A percentile compares a stretch with the other conserved stretches of the same genome.
Conservation (phyloP, 2,888 invertebrate genomes). For the Lepidochrysops patricia region DNA sequence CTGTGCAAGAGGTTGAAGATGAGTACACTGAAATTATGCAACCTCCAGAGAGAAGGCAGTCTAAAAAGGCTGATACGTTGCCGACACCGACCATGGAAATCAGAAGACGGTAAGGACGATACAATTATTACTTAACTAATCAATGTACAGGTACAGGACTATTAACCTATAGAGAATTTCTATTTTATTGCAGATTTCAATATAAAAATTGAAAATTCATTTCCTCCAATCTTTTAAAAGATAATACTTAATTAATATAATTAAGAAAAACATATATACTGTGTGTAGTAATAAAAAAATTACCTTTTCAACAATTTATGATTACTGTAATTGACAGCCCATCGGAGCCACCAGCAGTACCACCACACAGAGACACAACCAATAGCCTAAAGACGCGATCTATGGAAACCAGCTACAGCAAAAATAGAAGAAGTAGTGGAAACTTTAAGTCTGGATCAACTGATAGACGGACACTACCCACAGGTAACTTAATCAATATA, state of each 20-base stretch:
- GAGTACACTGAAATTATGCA: slow-evolving; percentile 81
- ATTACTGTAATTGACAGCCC: slow-evolving; percentile 42
- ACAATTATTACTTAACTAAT: too few relatives aligned
- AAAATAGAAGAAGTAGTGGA: slow-evolving; percentile 67
- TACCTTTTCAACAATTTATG: background rate
- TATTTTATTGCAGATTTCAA: too few relatives aligned
- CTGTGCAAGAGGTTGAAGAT: slow-evolving; percentile 85
- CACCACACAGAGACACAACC: slow-evolving; percentile 80
- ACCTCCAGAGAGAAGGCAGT: slow-evolving; percentile 62
- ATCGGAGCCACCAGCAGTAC: slow-evolving; percentile 80
- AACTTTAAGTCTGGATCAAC: slow-evolving; percentile 74
- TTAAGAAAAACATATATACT: too few relatives aligned
- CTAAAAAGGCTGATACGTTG: slow-evolving; percentile 71
- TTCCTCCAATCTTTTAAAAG: too few relatives aligned
- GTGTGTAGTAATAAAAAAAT: too few relatives aligned
- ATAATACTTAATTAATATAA: too few relatives aligned
- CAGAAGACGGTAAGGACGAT: slow-evolving; percentile 61
- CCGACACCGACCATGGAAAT: slow-evolving; percentile 67
- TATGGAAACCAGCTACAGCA: slow-evolving; percentile 86
- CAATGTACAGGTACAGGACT: too few relatives aligned
- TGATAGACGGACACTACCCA: slow-evolving; percentile 83
- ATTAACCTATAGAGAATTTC: too few relatives aligned
- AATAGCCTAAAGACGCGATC: slow-evolving; percentile 88
- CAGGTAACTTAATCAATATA: slow-evolving; percentile 56
- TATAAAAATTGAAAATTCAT: too few relatives aligned